phyloP scores from a whole-genome alignment of 2,888 invertebrate genomes.

The Drosophila merina region DNA sequence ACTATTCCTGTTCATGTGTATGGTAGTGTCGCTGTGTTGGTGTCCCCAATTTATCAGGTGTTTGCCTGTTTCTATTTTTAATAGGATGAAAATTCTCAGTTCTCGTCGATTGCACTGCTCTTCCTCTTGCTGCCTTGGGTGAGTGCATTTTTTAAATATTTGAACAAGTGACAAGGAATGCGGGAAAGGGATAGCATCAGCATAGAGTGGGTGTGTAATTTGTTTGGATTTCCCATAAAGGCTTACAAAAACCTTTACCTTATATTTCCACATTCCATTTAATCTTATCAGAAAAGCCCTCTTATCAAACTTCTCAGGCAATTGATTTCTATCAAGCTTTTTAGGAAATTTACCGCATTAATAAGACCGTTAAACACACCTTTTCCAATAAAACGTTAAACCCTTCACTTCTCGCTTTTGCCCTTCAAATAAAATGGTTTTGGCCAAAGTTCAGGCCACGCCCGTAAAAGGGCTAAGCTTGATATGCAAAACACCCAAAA shows the following conservation, averaged over 20 bases:
- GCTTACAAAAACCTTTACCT: no score
- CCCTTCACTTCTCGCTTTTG: conserved; percentile 9
- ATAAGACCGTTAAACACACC: conserved; percentile 37
- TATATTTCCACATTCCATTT: no score
- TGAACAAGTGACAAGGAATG: conserved; percentile 46
- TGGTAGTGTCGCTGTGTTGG: conserved; percentile 24
- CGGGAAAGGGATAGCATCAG: conserved; percentile 5
- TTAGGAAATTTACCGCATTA: conserved; percentile 13
- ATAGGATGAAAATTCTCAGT: conserved; percentile 42
- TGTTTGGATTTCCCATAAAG: conserved; percentile 7
- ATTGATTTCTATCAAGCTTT: conserved; percentile 15
- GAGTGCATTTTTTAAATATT: conserved; percentile 68
- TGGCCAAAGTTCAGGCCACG: conserved; percentile 53
- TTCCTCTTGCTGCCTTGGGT: conserved; percentile 29
- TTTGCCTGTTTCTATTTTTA: conserved; percentile 76
- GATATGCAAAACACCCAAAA: conserved; percentile 55
- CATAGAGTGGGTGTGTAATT: conserved; percentile 27
- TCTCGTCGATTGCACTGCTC: conserved; percentile 43
- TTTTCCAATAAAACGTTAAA: conserved; percentile 39
- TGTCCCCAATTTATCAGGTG: conserved; percentile 82
- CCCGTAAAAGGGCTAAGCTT: conserved; percentile 36
- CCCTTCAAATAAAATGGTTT: conserved; percentile 65
- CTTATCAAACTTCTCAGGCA: conserved; percentile 11
- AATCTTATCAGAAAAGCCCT: no score
- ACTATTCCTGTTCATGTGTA: not conserved